Evolutionary conservation across 2,797 vertebrate species (phyloP).

Genomic region (Garrulus glandarius): DNA sequence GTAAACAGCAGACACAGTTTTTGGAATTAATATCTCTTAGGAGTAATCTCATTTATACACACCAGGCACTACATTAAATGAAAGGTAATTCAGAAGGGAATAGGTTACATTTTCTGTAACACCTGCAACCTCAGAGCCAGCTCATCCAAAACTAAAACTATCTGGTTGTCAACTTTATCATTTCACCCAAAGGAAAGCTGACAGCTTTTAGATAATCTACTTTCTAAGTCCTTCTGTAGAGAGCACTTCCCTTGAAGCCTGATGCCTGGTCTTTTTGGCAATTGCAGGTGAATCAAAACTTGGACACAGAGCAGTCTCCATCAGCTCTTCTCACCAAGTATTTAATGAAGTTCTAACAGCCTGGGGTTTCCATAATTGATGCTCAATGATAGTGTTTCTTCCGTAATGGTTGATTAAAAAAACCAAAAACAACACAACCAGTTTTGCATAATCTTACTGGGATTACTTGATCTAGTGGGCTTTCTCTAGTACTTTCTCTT

Average conservation of each 20-base stretch:
- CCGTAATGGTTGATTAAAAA: neutral
- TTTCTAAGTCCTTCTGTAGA: neutral
- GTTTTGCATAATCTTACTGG: neutral
- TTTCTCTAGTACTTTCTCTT: neutral
- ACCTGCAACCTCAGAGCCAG: neutral
- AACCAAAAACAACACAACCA: neutral
- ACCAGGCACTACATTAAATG: neutral
- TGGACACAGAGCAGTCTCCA: neutral
- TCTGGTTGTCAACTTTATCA: neutral
- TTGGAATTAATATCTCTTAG: neutral
- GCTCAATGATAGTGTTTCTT: neutral
- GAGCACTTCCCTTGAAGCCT: neutral
- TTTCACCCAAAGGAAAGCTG: neutral
- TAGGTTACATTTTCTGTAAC: neutral
- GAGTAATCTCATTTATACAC: neutral
- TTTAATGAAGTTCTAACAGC: neutral
- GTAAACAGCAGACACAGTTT: neutral
- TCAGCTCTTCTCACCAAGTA: neutral
- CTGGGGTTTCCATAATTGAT: neutral
- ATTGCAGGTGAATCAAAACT: neutral
- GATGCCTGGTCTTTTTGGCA: rapidly evolving
- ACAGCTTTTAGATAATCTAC: neutral
- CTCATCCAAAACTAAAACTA: neutral
- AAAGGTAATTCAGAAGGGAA: neutral
- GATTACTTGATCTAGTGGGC: neutral